Evolutionary conservation across 2,113 vertebrate species (phyloP).

Genomic region (Loxodonta africana): DNA sequence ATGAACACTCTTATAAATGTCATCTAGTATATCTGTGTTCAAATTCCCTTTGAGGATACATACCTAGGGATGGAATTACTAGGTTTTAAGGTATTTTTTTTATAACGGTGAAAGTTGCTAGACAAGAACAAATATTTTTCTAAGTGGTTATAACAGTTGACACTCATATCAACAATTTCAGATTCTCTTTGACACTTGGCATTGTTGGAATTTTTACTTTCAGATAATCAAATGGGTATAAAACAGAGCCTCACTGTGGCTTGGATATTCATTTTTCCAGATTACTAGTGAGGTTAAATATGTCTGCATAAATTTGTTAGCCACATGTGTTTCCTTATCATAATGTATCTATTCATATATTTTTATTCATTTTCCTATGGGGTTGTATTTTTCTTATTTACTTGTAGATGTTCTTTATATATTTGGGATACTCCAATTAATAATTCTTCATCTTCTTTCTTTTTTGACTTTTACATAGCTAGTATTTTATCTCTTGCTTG

Average conservation of each 20-base stretch:
- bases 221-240: background rate
- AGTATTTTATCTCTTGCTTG: background rate
- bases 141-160: background rate
- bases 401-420: constrained; percentile 7
- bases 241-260: too few relatives aligned
- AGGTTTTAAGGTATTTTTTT: background rate
- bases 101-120: background rate
- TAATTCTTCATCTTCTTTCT: background rate
- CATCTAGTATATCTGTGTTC: background rate
- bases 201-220: background rate
- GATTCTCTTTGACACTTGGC: background rate
- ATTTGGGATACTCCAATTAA: background rate
- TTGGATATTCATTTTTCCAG: too few relatives aligned
- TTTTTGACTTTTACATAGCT: background rate
- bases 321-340: too few relatives aligned
- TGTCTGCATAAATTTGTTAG: too few relatives aligned
- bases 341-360: background rate
- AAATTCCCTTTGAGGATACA: background rate
- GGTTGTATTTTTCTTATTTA: background rate
- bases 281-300: too few relatives aligned
- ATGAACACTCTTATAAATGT: background rate
- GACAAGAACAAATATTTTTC: background rate
- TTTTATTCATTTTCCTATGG: background rate
- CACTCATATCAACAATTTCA: background rate
- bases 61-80: background rate